Evolutionary conservation across 2,113 vertebrate species (phyloP), one percentile per base, ranked within the genome.

Genomic region (Prochilodus magdalenae): DNA sequence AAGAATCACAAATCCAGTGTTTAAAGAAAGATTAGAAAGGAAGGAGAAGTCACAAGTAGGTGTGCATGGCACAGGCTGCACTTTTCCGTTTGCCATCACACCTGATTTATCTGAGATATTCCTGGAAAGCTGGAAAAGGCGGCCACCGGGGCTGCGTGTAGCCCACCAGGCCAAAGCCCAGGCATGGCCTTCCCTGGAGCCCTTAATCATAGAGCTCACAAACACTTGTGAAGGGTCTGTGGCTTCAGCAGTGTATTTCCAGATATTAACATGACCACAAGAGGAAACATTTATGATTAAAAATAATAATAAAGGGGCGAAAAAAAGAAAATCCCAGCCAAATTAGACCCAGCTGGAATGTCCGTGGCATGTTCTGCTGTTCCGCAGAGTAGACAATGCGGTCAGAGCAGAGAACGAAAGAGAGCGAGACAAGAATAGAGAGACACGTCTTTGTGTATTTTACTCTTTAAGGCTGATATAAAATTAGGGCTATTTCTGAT

Each of bases 81-180:
- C 75, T 89, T 92, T 92, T 92, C 92, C 92, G 70, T 84, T 88
- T 81, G 88, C 90, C 72, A 89, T 93, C 90, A 91, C 90, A 94
- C 91, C 91, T 93, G 92, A 93, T 93, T 93, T 93, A 91, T 92
- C 87, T 92, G 88, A 92, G 88, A 90, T 91, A 89, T 90, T 92
- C 91, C 90, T 93, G 92, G 89, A 93, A 93, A 82, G 84, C 72
- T 75, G 15, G 57, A 60, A 57, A 71, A 87, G 82, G 74, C 79
- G 88, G 89, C 90, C 89, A 83, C 87, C 79, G 82, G 87, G 53
- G 69, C 84, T 82, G 87, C 85, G 85, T 87, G 71, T 75, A 67
- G 83, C 59, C 87, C 59, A 85, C 83, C 83, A 88, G 82, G 36
- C 79, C 13, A 82, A 80, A 81, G 72, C 77, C 66, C 80, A 66